Evolutionary conservation across 2,888 invertebrate species (phyloP).

Genomic region (Callyntrura sp.): DNA sequence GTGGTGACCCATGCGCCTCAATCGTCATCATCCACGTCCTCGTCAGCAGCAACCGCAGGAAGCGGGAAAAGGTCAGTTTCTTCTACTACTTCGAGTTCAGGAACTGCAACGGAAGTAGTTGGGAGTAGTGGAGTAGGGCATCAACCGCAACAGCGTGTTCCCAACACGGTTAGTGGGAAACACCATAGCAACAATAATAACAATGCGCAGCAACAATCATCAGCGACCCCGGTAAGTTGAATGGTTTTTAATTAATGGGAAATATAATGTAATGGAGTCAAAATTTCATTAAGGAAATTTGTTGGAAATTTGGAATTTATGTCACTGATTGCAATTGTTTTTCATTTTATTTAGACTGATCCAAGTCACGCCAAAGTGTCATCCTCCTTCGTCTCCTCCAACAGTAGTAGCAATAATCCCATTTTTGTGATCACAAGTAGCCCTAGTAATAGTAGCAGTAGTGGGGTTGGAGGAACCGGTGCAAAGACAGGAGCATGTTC

Average conservation of each 20-base stretch:
- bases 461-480: neutral
- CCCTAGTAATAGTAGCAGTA: neutral
- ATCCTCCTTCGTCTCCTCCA: constrained; percentile 31
- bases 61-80: neutral
- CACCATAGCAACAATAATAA: neutral
- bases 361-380: neutral
- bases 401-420: constrained; percentile 49
- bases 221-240: constrained; percentile 23
- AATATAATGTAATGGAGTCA: too few relatives aligned
- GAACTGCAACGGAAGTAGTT: neutral
- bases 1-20: constrained; percentile 14
- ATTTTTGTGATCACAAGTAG: constrained; percentile 68
- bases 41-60: neutral
- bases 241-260: neutral
- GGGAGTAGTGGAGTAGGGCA: neutral
- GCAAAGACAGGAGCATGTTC: constrained; percentile 6
- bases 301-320: too few relatives aligned
- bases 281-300: too few relatives aligned
- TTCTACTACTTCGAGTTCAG: neutral
- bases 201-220: constrained; percentile 27
- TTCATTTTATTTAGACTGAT: too few relatives aligned
- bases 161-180: neutral
- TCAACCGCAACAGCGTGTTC: too few relatives aligned
- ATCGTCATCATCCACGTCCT: neutral
- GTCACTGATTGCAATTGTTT: too few relatives aligned